Conservation (phyloP, 2,888 invertebrate species). For the Griposia aprilina region DNA sequence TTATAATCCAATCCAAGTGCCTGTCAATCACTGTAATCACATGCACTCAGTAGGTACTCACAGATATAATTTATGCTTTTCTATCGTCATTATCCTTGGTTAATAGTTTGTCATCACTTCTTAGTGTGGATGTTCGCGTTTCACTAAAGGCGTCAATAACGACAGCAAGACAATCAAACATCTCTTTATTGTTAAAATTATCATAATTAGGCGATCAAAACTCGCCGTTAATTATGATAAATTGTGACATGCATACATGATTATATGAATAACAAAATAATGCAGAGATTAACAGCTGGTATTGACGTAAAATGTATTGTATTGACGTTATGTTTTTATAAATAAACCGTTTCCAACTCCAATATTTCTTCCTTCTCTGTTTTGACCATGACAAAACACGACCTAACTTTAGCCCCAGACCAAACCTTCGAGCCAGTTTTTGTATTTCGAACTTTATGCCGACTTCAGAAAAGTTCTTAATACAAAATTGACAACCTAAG, state of each 20-base stretch:
- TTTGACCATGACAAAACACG: background rate
- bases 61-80: constrained; percentile 29
- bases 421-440: no score
- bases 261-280: constrained; percentile 37
- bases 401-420: no score
- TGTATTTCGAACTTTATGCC: no score
- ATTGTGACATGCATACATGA: constrained; percentile 36
- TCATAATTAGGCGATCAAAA: constrained; percentile 51
- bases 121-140: constrained; percentile 23
- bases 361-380: background rate
- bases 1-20: background rate
- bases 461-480: no score
- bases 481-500: no score
- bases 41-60: constrained; percentile 7
- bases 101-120: constrained; percentile 27
- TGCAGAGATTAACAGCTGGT: constrained; percentile 46
- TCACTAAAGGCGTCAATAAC: constrained; percentile 26
- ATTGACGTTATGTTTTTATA: constrained; percentile 22
- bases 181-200: constrained; percentile 52
- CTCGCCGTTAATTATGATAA: constrained; percentile 55
- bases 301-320: constrained; percentile 44
- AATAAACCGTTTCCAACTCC: background rate
- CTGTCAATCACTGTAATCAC: background rate
- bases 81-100: constrained; percentile 25
- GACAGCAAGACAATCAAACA: constrained; percentile 41